Evolutionary conservation across 2,888 invertebrate species (phyloP).

Genomic region (Ectobius pallidus): DNA sequence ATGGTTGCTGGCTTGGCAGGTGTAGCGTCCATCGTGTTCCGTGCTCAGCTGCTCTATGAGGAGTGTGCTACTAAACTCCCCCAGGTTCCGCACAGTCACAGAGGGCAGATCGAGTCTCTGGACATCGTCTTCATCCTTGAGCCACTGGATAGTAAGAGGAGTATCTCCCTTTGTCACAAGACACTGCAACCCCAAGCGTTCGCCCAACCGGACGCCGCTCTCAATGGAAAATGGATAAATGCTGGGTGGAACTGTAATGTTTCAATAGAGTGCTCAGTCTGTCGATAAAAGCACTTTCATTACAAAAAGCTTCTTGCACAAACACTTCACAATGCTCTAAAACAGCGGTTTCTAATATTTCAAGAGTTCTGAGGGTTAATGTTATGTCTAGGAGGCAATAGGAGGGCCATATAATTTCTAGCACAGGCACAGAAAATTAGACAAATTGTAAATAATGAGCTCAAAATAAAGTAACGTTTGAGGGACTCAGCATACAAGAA

Average conservation of each 20-base stretch:
- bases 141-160: slow-evolving; percentile 55
- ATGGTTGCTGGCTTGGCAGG: slow-evolving; percentile 46
- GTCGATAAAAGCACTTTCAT: no score
- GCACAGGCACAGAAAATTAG: no score
- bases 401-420: no score
- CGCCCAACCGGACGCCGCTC: slow-evolving; percentile 48
- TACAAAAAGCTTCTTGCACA: no score
- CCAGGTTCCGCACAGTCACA: slow-evolving; percentile 47
- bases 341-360: no score
- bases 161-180: slow-evolving; percentile 53
- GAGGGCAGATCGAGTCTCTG: slow-evolving; percentile 51
- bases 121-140: slow-evolving; percentile 55
- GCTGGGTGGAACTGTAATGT: slow-evolving; percentile 50
- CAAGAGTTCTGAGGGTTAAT: no score
- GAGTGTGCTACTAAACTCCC: slow-evolving; percentile 70
- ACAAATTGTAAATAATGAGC: no score
- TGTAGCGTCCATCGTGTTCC: slow-evolving; percentile 58
- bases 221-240: slow-evolving; percentile 50
- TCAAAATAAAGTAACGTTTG: no score
- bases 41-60: slow-evolving; percentile 74
- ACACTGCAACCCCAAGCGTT: slow-evolving; percentile 50
- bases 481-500: no score
- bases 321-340: no score
- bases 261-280: no score
- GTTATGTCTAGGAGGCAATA: no score